Evolutionary conservation across 2,888 invertebrate species (phyloP).

Genomic region (Campopleginae sp.): DNA sequence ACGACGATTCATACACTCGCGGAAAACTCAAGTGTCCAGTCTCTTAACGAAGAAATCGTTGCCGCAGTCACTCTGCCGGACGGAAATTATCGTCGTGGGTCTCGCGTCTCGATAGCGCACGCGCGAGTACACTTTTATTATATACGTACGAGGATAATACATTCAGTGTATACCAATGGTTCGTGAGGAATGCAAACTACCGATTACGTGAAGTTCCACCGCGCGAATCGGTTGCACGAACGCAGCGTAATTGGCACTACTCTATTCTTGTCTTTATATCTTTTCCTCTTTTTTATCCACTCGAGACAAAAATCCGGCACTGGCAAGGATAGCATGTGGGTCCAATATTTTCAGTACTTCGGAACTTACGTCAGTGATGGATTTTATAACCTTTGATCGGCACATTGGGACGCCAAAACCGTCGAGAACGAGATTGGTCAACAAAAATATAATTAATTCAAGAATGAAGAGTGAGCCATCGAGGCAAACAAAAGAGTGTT

Average conservation of each 20-base stretch:
- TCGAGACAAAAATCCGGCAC: not conserved
- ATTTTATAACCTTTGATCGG: slow-evolving; percentile 73
- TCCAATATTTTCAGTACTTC: slow-evolving; percentile 21
- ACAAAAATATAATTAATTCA: not conserved
- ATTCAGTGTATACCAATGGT: slow-evolving; percentile 46
- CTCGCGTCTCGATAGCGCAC: slow-evolving; percentile 30
- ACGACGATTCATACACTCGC: not conserved
- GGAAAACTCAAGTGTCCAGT: slow-evolving; percentile 20
- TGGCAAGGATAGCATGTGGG: not conserved
- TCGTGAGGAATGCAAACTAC: slow-evolving; percentile 57
- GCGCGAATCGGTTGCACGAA: slow-evolving; percentile 70
- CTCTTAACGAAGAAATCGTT: slow-evolving; percentile 33
- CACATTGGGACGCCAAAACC: slow-evolving; percentile 52
- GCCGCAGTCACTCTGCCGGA: slow-evolving; percentile 41
- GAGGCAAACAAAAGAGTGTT: not conserved
- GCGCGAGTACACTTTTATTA: slow-evolving; percentile 21
- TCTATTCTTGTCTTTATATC: slow-evolving; percentile 6
- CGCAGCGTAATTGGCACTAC: slow-evolving; percentile 76
- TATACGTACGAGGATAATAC: slow-evolving; percentile 7
- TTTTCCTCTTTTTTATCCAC: slow-evolving; percentile 16
- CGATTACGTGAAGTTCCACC: slow-evolving; percentile 60
- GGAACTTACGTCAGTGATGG: not conserved
- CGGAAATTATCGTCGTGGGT: slow-evolving; percentile 47
- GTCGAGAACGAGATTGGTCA: not conserved
- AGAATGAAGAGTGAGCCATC: not conserved